Conservation (phyloP, 2,888 invertebrate species). For the Hypomecis atomaria region DNA sequence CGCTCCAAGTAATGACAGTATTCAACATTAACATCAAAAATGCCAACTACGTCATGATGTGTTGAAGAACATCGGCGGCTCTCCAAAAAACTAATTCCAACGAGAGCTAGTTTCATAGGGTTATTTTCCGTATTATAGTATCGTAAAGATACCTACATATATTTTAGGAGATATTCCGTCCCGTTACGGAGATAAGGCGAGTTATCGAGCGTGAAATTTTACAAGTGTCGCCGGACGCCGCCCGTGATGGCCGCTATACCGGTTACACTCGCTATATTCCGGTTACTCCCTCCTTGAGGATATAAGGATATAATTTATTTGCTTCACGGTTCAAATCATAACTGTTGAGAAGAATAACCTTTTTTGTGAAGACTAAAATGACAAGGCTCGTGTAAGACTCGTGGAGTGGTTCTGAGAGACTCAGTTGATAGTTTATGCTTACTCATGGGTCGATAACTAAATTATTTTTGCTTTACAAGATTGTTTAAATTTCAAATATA, state of each 20-base stretch:
- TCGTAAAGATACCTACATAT: conserved; percentile 44
- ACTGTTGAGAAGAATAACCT: neutral
- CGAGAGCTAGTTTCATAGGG: conserved; percentile 15
- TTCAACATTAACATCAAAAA: too few relatives aligned
- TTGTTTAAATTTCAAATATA: too few relatives aligned
- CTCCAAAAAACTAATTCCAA: conserved; percentile 9
- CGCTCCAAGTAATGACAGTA: too few relatives aligned
- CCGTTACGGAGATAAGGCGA: conserved; percentile 56
- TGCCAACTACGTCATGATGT: too few relatives aligned
- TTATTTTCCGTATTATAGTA: conserved; percentile 44
- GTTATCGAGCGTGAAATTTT: conserved; percentile 71
- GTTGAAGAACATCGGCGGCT: too few relatives aligned
- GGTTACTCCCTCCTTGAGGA: neutral
- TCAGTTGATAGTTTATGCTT: too few relatives aligned
- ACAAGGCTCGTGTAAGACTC: too few relatives aligned
- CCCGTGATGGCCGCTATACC: conserved; percentile 30
- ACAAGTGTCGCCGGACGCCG: conserved; percentile 63
- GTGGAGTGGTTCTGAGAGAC: too few relatives aligned
- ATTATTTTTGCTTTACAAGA: too few relatives aligned
- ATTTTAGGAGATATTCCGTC: conserved; percentile 45
- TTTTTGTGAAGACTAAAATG: neutral
- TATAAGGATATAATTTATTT: neutral
- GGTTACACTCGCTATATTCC: neutral
- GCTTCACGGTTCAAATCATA: conserved; percentile 3
- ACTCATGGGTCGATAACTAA: too few relatives aligned